Base-by-base conservation (phyloP, 2,797 vertebrate genomes). In the Neostethus bicornis region DNA sequence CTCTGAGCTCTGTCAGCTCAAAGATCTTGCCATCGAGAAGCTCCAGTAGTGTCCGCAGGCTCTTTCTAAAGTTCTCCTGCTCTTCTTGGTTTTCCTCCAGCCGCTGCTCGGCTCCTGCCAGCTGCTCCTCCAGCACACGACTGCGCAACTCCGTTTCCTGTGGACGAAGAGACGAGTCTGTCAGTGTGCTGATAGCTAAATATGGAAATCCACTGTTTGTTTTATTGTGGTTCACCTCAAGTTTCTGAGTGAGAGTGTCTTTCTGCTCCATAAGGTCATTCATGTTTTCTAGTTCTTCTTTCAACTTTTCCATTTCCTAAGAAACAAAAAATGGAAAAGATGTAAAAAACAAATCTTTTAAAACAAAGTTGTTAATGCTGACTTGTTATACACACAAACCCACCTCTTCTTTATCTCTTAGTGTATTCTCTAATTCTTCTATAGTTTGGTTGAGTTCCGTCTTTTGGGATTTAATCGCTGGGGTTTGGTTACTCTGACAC, bases 21-120 rank as follows among this genome's bases (percentile, higher is more conserved):
- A 98, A 98, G 92, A 98, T 98, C 93, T 99, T 99, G 70, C 95
- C 96, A 43, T 99, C 96, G 89, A 99, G 92, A 81, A 98, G 92
- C 92, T 98, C 96, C 94, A 99, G 93, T 91, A 99, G 93, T 44
- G 94, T 96, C 92, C 96, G 95, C 91, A 99, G 95, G 86, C 95
- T 96, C 94, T 96, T 97, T 81, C 95, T 93, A 90, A 98, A 97
- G 81, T 91, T 94, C 90, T 98, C 96, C 88, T 99, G 96, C 80
- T 97, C 95, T 61, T 93, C 93, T 80, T 98, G 97, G 92, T 94
- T 98, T 87, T 94, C 95, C 90, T 98, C 96, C 86, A 99, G 89
- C 51, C 95, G 94, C 85, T 97, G 95, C 83, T 98, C 96, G 29
- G 98, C 91, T 32, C 96, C 96, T 25, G 89, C 81, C 75, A 98